Conservation (phyloP, 2,888 invertebrate species). For the Coleophora deauratella region DNA sequence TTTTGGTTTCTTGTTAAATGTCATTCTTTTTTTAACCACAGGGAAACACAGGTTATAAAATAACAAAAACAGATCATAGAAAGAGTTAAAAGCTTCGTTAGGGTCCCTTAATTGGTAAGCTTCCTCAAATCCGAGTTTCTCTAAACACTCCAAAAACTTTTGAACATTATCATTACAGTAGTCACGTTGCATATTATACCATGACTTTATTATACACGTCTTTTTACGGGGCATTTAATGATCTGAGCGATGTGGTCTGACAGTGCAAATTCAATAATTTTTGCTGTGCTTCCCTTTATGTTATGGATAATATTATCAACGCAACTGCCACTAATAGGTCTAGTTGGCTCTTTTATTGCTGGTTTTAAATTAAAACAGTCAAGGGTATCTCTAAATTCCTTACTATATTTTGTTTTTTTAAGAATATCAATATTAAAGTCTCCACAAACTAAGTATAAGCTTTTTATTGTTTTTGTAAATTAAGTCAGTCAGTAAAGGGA, state of each 20-base stretch:
- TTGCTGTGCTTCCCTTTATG: background rate
- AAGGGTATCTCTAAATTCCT: background rate
- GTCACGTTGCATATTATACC: background rate
- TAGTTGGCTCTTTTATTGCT: background rate
- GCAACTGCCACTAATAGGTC: background rate
- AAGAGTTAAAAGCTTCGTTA: background rate
- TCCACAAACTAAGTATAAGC: background rate
- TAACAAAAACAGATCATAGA: no score
- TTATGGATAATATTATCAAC: background rate
- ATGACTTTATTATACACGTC: background rate
- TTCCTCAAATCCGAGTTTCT: background rate
- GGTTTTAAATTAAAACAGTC: background rate
- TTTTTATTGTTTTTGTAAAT: background rate
- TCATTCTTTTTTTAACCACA: no score
- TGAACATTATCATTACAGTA: background rate
- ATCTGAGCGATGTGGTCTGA: background rate
- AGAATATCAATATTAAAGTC: background rate
- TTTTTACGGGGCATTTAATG: background rate
- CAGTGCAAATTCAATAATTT: background rate
- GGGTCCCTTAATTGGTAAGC: background rate
- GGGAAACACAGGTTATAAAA: no score
- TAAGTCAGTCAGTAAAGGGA: no score
- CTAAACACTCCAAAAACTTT: background rate
- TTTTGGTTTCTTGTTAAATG: no score
- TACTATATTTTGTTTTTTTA: background rate